Evolutionary conservation across 2,888 invertebrate genomes (phyloP).

Genomic region (Sarcophaga variegata): DNA sequence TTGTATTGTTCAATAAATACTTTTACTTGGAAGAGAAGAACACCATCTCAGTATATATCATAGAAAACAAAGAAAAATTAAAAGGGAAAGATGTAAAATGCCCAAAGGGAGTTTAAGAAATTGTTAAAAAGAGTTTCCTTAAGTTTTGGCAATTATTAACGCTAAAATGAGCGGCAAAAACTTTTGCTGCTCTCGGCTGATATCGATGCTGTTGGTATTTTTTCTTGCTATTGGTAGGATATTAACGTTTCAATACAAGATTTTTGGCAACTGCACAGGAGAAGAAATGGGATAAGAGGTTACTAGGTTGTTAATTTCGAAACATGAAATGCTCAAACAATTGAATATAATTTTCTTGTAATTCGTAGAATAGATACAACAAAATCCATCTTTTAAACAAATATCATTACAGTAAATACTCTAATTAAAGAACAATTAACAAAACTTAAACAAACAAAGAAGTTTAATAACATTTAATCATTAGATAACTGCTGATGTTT

Average conservation of each 20-base stretch:
- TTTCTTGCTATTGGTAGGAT: not conserved
- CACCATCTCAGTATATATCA: not conserved
- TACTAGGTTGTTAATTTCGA: not conserved
- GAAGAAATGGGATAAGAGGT: not conserved
- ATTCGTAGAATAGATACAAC: constrained; percentile 18
- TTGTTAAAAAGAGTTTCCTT: constrained; percentile 25
- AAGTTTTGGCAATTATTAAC: constrained; percentile 61
- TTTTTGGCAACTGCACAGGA: not conserved
- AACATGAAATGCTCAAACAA: not conserved
- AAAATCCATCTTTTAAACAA: constrained; percentile 3
- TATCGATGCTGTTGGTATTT: not conserved
- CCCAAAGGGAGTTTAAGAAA: not conserved
- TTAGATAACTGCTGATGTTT: not conserved
- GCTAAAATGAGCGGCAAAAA: constrained; percentile 42
- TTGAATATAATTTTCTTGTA: constrained; percentile 8
- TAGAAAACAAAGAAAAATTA: too few relatives aligned
- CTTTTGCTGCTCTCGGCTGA: not conserved
- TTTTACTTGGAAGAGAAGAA: not conserved
- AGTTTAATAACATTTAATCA: not conserved
- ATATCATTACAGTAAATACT: constrained; percentile 10
- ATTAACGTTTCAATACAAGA: constrained; percentile 48
- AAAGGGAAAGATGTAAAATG: not conserved
- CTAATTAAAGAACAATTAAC: not conserved
- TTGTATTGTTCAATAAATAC: constrained; percentile 27
- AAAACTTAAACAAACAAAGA: not conserved